Evolutionary conservation across 2,888 invertebrate species (phyloP).

Genomic region (Spilosoma lubricipeda): DNA sequence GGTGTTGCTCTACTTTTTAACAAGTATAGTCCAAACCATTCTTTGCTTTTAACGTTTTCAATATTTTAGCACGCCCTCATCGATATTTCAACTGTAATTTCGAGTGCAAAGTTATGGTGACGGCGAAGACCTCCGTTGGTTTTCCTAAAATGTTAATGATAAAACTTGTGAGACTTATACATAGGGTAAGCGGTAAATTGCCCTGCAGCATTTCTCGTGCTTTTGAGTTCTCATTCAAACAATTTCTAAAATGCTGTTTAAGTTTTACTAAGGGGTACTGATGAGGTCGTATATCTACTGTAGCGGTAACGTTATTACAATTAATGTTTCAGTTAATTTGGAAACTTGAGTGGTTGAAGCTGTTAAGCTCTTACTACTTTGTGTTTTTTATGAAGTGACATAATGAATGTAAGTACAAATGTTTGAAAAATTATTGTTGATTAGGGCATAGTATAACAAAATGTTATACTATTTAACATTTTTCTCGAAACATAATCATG

Average conservation of each 20-base stretch:
- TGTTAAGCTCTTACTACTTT: not conserved
- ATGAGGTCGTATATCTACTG: conserved; percentile 20
- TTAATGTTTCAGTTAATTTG: not conserved
- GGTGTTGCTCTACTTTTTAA: conserved; percentile 74
- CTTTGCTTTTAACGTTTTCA: conserved; percentile 67
- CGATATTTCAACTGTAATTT: conserved; percentile 63
- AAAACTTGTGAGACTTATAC: conserved; percentile 43
- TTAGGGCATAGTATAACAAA: too few species aligned
- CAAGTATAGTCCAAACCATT: conserved; percentile 62
- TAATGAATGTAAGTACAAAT: not conserved
- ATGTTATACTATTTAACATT: too few species aligned
- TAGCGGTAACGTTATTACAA: not conserved
- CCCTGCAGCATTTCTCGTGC: conserved; percentile 30
- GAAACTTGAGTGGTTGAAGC: not conserved
- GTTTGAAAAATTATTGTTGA: too few species aligned
- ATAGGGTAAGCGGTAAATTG: conserved; percentile 33
- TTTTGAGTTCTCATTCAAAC: conserved; percentile 39
- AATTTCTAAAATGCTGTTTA: conserved; percentile 45
- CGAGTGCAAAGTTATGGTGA: conserved; percentile 34
- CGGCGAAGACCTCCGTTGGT: conserved; percentile 26
- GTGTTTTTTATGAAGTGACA: not conserved
- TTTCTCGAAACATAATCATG: not conserved
- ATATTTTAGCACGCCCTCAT: conserved; percentile 66
- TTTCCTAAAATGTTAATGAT: conserved; percentile 47
- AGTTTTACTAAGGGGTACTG: conserved; percentile 33